Evolutionary conservation across 64 coral and sea anemone species (phyloP).

Genomic region (Stichodactyla helianthus): DNA sequence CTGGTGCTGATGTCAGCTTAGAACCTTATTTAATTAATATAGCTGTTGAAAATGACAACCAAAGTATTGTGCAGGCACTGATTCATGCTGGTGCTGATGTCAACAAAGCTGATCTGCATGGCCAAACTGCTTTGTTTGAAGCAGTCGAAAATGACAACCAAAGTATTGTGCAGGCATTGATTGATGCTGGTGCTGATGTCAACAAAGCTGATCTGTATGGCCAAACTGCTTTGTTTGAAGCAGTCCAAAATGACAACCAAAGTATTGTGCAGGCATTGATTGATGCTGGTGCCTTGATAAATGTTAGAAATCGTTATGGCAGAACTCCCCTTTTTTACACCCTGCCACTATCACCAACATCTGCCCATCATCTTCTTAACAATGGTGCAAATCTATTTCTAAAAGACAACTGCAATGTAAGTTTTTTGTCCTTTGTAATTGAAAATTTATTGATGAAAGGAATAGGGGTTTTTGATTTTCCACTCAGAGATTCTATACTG

Average conservation of each 20-base stretch:
- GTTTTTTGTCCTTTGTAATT: not conserved
- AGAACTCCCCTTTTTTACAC: conserved; percentile 7
- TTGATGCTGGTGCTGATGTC: not conserved
- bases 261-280: not conserved
- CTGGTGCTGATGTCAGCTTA: too few relatives aligned
- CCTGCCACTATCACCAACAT: not conserved
- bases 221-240: not conserved
- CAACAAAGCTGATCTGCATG: not conserved
- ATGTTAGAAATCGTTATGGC: not conserved
- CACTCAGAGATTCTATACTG: not conserved
- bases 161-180: not conserved
- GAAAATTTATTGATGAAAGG: not conserved
- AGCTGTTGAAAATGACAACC: not conserved
- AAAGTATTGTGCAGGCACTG: not conserved
- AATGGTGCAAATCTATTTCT: not conserved
- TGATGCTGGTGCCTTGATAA: not conserved
- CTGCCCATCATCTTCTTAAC: not conserved
- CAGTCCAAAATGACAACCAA: not conserved
- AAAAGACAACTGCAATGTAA: not conserved
- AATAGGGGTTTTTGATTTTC: too few relatives aligned
- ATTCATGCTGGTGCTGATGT: conserved; percentile 4
- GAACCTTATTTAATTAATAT: too few relatives aligned
- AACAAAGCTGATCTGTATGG: not conserved
- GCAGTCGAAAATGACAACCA: not conserved
- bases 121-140: not conserved